Base-by-base conservation (phyloP, 2,797 vertebrate genomes). In the Poecilia velifera region DNA sequence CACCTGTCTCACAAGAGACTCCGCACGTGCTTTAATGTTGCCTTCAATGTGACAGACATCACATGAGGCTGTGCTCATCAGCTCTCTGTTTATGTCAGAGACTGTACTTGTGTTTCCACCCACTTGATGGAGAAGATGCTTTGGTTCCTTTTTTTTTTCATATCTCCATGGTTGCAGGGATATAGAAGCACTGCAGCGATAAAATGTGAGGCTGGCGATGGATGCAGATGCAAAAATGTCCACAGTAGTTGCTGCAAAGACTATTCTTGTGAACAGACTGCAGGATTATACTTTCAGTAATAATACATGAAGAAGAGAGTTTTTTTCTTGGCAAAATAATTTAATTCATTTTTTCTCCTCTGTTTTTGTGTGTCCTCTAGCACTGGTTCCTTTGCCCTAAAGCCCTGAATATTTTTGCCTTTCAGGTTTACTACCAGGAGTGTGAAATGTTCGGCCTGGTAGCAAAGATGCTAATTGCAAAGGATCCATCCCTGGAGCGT, bases 391-490 rank as follows among this genome's bases (percentile, higher is more conserved):
- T 80, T 82, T 71, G 14, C 51, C 80, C 72, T 70, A 34, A 84
- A 86, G 76, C 62, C 39, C 2, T 13, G n/a, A 8, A 1, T 70
- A 2, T 73, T 4, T 83, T 70, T 91, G 71, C 89, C 55, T 88
- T 82, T 41, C 92, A 96, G 95, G 93, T 95, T 59, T 96, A 96
- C 84, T 90, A 88, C 46, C 93, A 94, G 80, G 94, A 96, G 82
- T 95, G 94, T 84, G 93, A 95, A 64, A 95, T 93, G 59, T 95
- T 96, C 31, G 93, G 93, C 49, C 82, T 93, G 4, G 95, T 96
- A 82, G 93, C 93, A 78, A 95, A 94, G 89, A 96, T 95, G 95
- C 92, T 96, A 28, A 95, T 96, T 18, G 86, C 88, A 13, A 96
- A 96, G 86, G 95, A 96, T 80, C 94, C 90, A 0, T 92, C 93